Evolutionary conservation across 2,888 invertebrate genomes (phyloP).

Genomic region (Cantharis rufa): DNA sequence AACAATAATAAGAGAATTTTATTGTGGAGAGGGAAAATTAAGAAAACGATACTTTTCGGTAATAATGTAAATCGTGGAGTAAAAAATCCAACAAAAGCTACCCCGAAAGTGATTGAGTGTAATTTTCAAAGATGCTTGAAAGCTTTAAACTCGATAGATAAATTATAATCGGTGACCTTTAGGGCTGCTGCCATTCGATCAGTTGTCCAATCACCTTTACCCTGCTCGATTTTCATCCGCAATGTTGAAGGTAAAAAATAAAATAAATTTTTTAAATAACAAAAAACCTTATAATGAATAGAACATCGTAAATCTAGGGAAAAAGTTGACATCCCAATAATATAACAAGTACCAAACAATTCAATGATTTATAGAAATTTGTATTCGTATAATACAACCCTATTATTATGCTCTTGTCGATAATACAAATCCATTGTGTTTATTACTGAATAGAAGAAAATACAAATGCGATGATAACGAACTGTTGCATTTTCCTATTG

Average conservation of each 20-base stretch:
- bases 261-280: neutral
- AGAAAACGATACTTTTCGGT: neutral
- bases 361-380: slow-evolving; percentile 17
- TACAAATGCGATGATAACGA: slow-evolving; percentile 13
- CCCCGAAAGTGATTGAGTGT: neutral
- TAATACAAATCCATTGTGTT: slow-evolving; percentile 14
- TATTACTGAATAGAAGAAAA: slow-evolving; percentile 4
- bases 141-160: neutral
- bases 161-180: neutral
- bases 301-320: neutral
- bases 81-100: neutral
- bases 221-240: neutral
- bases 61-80: neutral
- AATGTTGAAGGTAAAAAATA: neutral
- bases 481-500: slow-evolving; percentile 11
- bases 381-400: slow-evolving; percentile 15
- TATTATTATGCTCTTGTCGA: slow-evolving; percentile 15
- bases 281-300: neutral
- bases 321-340: neutral
- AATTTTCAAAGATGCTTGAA: neutral
- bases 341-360: slow-evolving; percentile 10
- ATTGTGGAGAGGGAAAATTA: neutral
- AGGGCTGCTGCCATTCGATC: neutral
- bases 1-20: neutral
- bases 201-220: neutral